Percentiles rank a stretch among this genome's conserved stretches.
Evolutionary conservation across 1,140 invertebrate genomes (phyloP).

Genomic region (Antheraea pernyi): DNA sequence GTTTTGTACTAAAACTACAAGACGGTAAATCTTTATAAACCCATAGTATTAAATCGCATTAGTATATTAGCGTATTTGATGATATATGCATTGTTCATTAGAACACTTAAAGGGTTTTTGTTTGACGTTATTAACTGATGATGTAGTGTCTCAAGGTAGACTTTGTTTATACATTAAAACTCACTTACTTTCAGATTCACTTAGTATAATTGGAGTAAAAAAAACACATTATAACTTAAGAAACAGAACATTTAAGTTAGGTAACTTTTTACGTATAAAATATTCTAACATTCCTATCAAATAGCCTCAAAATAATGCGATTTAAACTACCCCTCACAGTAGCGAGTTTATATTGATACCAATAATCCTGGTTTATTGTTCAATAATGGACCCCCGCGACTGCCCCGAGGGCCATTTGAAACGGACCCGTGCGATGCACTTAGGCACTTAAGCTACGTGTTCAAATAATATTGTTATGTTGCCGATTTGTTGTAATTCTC

Average conservation of each 20-base stretch:
- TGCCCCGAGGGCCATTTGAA: conserved; percentile 10
- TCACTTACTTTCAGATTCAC: no score
- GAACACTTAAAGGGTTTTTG: no score
- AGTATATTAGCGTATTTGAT: no score
- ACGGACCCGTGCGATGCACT: conserved; percentile 1
- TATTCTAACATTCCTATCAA: not conserved
- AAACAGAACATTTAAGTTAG: not conserved
- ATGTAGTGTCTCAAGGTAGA: no score
- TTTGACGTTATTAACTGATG: no score
- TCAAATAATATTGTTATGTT: not conserved
- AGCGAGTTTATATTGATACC: conserved; percentile 19
- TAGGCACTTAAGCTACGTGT: not conserved
- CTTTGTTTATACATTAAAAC: no score
- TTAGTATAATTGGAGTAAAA: no score
- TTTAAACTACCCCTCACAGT: conserved; percentile 22
- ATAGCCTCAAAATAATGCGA: conserved; percentile 23
- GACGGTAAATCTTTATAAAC: no score
- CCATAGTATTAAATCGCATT: no score
- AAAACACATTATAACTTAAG: not conserved
- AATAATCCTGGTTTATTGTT: conserved; percentile 34
- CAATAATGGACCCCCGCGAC: conserved; percentile 30
- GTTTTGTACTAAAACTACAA: no score
- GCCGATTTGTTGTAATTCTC: no score
- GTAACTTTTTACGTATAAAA: not conserved
- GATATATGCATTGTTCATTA: no score